Evolutionary conservation across 2,113 vertebrate species (phyloP), one percentile per base, ranked within the genome.

Genomic region (Megaceryle maxima): DNA sequence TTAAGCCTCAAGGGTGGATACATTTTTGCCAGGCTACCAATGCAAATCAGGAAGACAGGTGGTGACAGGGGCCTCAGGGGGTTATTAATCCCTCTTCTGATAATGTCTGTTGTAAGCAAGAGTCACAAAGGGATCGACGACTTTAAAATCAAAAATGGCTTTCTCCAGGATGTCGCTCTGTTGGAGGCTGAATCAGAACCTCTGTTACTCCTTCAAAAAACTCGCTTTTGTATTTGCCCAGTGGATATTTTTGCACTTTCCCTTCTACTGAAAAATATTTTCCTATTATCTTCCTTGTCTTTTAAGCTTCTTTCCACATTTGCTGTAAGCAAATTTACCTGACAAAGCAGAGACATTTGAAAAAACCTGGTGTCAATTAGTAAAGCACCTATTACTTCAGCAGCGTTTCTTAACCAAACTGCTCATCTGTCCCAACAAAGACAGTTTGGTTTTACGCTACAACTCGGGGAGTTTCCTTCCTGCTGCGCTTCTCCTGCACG

Each of bases 401-500:
- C 69, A 73, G 83, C 20, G 46, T 91, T 96, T 93, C 74, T 91
- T 84, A 75, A 79, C 74, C 68, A 85, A 96, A 88, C 80, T 94
- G 66, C 92, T 92, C 80, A 88, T 88, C 88, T 93, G 92, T 83
- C 86, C 28, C 86, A 88, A 41, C 73, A 82, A 59, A 90, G 75
- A 20, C 44, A 60, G 74, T 93, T 44, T 77, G 56, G 70, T 67
- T 92, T 90, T 72, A 92, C 41, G 67, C 74, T 73, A 48, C 59
- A 82, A 81, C 48, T 73, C 67, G 43, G 92, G 87, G 93, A 92
- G 91, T 85, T 89, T 79, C 86, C 95, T 94, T 96, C 76, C 83
- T 80, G 55, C 75, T 31, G 39, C 1, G 2, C 66, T 78, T 29
- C 81, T 88, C 72, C 78, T 57, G 84, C 87, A 90, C 6, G 1